Conservation (phyloP, 2,888 invertebrate genomes). For the Neoascia interrupta region DNA sequence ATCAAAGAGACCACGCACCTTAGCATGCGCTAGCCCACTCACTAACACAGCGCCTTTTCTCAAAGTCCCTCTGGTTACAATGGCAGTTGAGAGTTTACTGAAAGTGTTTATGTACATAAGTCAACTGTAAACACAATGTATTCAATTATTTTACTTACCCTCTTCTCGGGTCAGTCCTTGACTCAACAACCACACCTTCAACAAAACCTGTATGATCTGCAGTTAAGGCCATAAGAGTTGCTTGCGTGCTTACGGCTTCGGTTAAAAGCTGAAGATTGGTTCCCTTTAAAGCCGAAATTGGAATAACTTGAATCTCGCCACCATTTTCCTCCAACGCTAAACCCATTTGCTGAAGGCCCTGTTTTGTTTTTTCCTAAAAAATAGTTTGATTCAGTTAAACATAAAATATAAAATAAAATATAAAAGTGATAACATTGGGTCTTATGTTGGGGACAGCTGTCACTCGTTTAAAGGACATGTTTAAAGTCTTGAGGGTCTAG, state of each 20-base stretch:
- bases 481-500: too few species aligned
- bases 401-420: too few species aligned
- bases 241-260: slow-evolving; percentile 90
- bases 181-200: slow-evolving; percentile 95
- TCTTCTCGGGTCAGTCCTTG: slow-evolving; percentile 84
- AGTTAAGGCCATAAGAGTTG: slow-evolving; percentile 92
- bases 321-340: slow-evolving; percentile 92
- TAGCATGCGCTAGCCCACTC: slow-evolving; percentile 91
- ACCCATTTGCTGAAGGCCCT: slow-evolving; percentile 88
- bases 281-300: slow-evolving; percentile 93
- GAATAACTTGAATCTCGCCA: slow-evolving; percentile 94
- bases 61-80: slow-evolving; percentile 92
- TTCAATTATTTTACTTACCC: slow-evolving; percentile 81
- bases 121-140: background rate
- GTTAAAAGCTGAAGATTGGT: slow-evolving; percentile 88
- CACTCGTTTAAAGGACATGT: too few species aligned
- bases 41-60: slow-evolving; percentile 88
- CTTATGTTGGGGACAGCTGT: too few species aligned
- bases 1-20: slow-evolving; percentile 89
- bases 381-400: background rate
- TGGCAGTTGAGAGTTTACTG: slow-evolving; percentile 90
- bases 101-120: slow-evolving; percentile 1
- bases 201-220: slow-evolving; percentile 91
- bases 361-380: slow-evolving; percentile 86
- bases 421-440: too few species aligned